Evolutionary conservation across 2,113 vertebrate species (phyloP).

Genomic region (Malurus alboscapulatus): DNA sequence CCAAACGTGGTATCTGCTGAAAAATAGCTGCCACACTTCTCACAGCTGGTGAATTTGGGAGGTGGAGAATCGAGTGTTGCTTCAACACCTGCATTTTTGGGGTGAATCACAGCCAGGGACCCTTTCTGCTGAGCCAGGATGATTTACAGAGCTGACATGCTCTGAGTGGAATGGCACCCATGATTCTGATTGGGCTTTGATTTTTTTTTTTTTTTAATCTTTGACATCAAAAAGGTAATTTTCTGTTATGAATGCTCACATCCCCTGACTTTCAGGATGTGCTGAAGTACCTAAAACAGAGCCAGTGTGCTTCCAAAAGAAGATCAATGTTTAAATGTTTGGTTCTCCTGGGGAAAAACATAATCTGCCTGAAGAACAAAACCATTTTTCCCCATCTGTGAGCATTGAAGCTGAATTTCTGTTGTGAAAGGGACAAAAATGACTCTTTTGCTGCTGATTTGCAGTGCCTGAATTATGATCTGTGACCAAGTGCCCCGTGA

Average conservation of each 20-base stretch:
- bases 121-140: constrained; percentile 3
- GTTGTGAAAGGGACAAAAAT: neutral
- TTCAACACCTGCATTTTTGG: constrained; percentile 10
- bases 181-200: neutral
- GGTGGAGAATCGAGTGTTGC: neutral
- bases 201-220: neutral
- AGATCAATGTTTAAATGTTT: neutral
- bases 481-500: neutral
- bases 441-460: neutral
- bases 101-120: constrained; percentile 13
- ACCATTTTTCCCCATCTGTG: neutral
- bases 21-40: neutral
- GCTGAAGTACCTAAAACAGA: neutral
- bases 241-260: neutral
- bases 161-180: neutral
- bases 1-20: neutral
- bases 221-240: neutral
- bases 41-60: neutral
- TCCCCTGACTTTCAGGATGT: neutral
- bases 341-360: neutral
- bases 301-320: neutral
- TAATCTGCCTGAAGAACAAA: neutral
- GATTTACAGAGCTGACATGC: neutral
- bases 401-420: neutral
- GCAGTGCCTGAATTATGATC: neutral